Conservation (phyloP, 1,140 invertebrate genomes). For the Sesamia nonagrioides region DNA sequence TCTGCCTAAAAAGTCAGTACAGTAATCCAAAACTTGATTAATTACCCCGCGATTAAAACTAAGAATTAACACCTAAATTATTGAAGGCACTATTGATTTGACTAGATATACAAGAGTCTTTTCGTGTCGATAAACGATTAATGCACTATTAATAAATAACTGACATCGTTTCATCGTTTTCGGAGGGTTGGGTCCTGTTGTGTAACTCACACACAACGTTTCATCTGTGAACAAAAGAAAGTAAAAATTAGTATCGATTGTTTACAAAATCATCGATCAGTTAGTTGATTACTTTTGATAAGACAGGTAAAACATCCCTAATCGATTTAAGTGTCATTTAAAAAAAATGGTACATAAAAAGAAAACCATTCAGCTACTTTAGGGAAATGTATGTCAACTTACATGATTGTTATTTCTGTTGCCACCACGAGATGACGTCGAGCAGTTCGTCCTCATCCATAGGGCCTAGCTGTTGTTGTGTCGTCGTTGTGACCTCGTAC, state of each 20-base stretch:
- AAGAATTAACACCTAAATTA: constrained; percentile 59
- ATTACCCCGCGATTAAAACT: constrained; percentile 46
- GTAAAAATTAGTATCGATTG: constrained; percentile 53
- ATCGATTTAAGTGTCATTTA: too few species aligned
- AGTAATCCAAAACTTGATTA: constrained; percentile 35
- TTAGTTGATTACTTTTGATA: too few species aligned
- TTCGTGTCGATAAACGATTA: constrained; percentile 61
- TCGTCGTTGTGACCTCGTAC: constrained; percentile 81
- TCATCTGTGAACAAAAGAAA: constrained; percentile 76
- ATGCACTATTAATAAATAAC: constrained; percentile 70
- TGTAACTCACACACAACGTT: constrained; percentile 52
- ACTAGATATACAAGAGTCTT: constrained; percentile 85
- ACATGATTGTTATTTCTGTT: constrained; percentile 88
- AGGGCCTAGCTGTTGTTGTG: constrained; percentile 89
- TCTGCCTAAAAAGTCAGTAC: constrained; percentile 26
- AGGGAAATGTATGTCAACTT: constrained; percentile 54
- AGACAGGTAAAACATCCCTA: not conserved
- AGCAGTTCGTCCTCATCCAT: constrained; percentile 94
- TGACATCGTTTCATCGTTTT: constrained; percentile 68
- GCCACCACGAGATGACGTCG: constrained; percentile 95
- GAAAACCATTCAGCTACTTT: not conserved
- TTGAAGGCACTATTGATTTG: constrained; percentile 82
- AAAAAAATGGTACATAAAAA: too few species aligned
- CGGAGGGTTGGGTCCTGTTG: constrained; percentile 79
- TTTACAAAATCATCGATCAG: not conserved